Evolutionary conservation across 2,888 invertebrate genomes (phyloP).

Genomic region (Tricholauxania praeusta): DNA sequence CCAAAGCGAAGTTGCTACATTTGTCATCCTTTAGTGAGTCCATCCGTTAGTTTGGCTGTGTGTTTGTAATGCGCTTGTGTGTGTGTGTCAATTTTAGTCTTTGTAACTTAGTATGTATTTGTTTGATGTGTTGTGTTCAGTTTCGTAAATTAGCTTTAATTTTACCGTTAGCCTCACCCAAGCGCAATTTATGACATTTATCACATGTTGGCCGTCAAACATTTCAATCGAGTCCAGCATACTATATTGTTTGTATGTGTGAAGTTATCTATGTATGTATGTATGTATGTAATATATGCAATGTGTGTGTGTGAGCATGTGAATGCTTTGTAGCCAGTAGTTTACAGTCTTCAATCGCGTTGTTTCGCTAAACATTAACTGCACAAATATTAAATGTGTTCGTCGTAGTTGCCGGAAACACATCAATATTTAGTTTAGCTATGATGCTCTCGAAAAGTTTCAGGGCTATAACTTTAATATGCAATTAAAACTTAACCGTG

Average conservation of each 20-base stretch:
- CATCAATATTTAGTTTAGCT: no score
- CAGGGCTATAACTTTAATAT: no score
- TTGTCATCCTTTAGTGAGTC: conserved; percentile 35
- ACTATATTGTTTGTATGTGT: conserved; percentile 21
- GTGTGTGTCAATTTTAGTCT: background rate
- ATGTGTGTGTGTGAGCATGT: conserved; percentile 18
- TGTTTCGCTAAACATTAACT: conserved; percentile 1
- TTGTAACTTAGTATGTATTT: no score
- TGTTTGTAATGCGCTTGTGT: conserved; percentile 13
- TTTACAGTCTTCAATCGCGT: background rate
- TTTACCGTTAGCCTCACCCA: conserved; percentile 25
- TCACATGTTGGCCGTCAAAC: conserved; percentile 36
- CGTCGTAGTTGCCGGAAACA: no score
- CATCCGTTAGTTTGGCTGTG: background rate
- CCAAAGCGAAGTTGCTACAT: conserved; percentile 58
- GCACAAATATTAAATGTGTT: no score
- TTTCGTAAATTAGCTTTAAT: conserved; percentile 36
- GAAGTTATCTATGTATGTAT: conserved; percentile 18
- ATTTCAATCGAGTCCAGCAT: conserved; percentile 31
- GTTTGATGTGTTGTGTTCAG: background rate
- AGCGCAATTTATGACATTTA: conserved; percentile 35
- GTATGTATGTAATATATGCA: conserved; percentile 11
- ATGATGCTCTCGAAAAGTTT: no score
- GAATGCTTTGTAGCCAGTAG: conserved; percentile 9
- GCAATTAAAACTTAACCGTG: no score